Percentiles rank a stretch among this genome's conserved stretches.
phyloP scores from a whole-genome alignment of 2,888 invertebrate genomes.

The Aleiodes testaceus region DNA sequence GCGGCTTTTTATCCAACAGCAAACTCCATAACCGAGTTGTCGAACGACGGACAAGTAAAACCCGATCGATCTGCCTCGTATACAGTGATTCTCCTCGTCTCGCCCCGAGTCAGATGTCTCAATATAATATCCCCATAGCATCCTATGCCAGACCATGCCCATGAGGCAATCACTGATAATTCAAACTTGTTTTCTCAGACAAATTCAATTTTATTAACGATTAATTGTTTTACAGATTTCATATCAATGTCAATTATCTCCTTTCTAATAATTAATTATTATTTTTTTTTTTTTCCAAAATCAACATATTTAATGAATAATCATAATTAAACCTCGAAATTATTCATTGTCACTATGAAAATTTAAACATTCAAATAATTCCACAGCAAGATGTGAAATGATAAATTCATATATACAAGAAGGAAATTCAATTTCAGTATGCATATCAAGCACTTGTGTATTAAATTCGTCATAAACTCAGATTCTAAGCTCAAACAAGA shows the following conservation, averaged over 20 bases:
- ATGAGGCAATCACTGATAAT: conserved; percentile 12
- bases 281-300: too few species aligned
- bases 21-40: conserved; percentile 45
- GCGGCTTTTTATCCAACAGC: conserved; percentile 38
- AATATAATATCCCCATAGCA: conserved; percentile 24
- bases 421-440: conserved; percentile 16
- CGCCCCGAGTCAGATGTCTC: conserved; percentile 23
- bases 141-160: not conserved
- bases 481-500: not conserved
- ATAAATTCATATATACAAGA: not conserved
- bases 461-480: conserved; percentile 20
- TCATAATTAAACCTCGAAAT: too few species aligned
- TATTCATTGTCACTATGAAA: too few species aligned
- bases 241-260: not conserved
- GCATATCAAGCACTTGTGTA: not conserved
- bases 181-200: conserved; percentile 1
- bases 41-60: conserved; percentile 41
- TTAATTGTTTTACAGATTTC: conserved; percentile 16
- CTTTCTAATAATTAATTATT: too few species aligned
- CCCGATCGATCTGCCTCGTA: conserved; percentile 36
- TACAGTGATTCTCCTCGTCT: conserved; percentile 9
- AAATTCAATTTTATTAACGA: conserved; percentile 25
- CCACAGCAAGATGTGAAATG: not conserved
- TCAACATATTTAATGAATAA: too few species aligned
- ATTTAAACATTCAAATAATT: too few species aligned